Evolutionary conservation across 2,888 invertebrate species (phyloP).

Genomic region (Lasioglossum figueresi): DNA sequence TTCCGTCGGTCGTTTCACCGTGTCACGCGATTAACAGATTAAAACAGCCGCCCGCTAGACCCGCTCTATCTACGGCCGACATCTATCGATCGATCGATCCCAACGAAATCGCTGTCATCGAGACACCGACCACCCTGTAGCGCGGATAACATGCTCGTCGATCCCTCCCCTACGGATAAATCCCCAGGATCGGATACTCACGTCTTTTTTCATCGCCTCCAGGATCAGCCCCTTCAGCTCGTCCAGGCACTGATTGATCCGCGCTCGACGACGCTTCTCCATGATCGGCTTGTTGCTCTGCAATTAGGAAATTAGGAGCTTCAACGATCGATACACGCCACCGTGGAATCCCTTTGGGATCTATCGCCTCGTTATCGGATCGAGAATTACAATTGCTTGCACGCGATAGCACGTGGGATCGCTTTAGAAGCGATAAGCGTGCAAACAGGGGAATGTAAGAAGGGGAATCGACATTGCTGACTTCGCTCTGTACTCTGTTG

Average conservation of each 20-base stretch:
- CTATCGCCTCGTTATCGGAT: neutral
- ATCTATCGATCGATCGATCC: conserved; percentile 34
- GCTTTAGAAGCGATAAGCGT: neutral
- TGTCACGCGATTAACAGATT: conserved; percentile 46
- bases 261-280: conserved; percentile 95
- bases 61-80: conserved; percentile 14
- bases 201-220: conserved; percentile 95
- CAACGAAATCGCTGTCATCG: conserved; percentile 42
- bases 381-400: neutral
- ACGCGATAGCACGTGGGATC: conserved; percentile 6
- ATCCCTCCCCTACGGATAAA: neutral
- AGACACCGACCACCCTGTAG: neutral
- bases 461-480: neutral
- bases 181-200: conserved; percentile 85
- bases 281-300: conserved; percentile 97
- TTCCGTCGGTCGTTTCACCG: conserved; percentile 13
- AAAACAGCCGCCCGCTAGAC: conserved; percentile 24
- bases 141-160: neutral
- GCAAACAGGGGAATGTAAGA: neutral
- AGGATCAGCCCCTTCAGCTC: conserved; percentile 94
- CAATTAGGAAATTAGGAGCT: conserved; percentile 78
- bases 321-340: neutral
- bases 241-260: conserved; percentile 95
- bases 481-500: neutral
- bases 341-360: neutral